phyloP scores from a whole-genome alignment of 1,140 invertebrate species.

The Babylonia areolata region DNA sequence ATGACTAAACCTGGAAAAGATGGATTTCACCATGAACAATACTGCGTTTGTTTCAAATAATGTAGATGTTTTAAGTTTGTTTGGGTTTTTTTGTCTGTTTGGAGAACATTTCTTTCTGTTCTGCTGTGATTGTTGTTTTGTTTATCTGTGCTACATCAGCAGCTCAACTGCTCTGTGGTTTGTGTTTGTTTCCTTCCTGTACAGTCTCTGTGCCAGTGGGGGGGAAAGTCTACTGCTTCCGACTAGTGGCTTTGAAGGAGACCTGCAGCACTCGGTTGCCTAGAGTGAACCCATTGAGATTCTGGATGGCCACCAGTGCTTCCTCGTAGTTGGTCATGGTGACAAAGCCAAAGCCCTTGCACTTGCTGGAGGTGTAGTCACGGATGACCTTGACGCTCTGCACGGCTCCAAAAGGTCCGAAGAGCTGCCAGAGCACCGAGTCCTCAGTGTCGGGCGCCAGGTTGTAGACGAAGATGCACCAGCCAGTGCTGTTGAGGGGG shows the following conservation, averaged over 20 bases:
- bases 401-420: slow-evolving; percentile 99
- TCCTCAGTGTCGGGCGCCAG: slow-evolving; percentile 98
- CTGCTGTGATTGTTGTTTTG: too few relatives aligned
- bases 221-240: slow-evolving; percentile 64
- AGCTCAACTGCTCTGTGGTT: slow-evolving; percentile 13
- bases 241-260: slow-evolving; percentile 85
- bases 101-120: background rate
- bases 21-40: background rate
- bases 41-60: background rate
- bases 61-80: too few relatives aligned
- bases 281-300: slow-evolving; percentile 97
- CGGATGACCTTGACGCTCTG: slow-evolving; percentile 97
- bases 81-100: background rate
- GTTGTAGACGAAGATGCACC: slow-evolving; percentile 99
- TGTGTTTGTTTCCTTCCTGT: background rate
- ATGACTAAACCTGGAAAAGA: background rate
- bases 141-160: background rate
- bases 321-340: slow-evolving; percentile 99
- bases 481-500: slow-evolving; percentile 78
- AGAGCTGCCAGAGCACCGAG: slow-evolving; percentile 98
- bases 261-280: slow-evolving; percentile 98
- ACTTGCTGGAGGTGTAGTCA: slow-evolving; percentile 98
- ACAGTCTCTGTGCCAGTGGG: background rate
- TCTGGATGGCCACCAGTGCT: slow-evolving; percentile 97
- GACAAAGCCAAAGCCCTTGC: slow-evolving; percentile 99